Evolutionary conservation across 2,888 invertebrate genomes (phyloP), one percentile per base, ranked within the genome.

Genomic region (Drosophila mayaguana): DNA sequence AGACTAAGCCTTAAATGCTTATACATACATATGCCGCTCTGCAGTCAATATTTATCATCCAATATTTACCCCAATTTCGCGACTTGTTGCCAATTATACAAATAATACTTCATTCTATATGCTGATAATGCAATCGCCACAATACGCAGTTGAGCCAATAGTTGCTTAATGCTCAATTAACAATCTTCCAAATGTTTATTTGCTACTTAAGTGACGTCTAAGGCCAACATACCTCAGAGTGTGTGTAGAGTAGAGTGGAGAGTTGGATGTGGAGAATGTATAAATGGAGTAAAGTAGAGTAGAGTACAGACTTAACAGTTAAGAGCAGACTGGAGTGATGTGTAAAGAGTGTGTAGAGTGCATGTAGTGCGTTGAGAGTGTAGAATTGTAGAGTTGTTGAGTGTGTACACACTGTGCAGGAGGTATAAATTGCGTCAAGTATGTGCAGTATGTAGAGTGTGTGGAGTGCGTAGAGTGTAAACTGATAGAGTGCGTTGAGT

Each of bases 21-120:
- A 40, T 57, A 32, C 34, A 32, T 14, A 54, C 50, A 32, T 18
- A 54, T 45, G 43, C 18, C 48, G 20, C 46, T 51, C 25, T 61
- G 16, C 54, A 28, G n/a, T 32, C 61, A 78, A 72, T 53, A 57
- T 75, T 73, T 68, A 54, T 32, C 7, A 18, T 68, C 50, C 46
- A 72, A 78, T 88, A 79, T 85, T 82, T 75, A 63, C 56, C 62
- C 42, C 50, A 68, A 62, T 71, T 70, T 75, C 69, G 82, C 54
- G 75, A 59, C 67, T 51, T 67, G 68, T 78, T 71, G 72, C 65
- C 70, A 81, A 81, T 78, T 70, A 57, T 18, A 14, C 36, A 59
- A 46, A 59, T 42, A 46, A 46, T 18, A n/a, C 32, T 53, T 32
- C 8, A 68, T 57, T 67, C 50, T 50, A 16, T 22, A 53, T 9